phyloP scores from a whole-genome alignment of 2,797 vertebrate species.

The Schizopygopsis pylzovi region DNA sequence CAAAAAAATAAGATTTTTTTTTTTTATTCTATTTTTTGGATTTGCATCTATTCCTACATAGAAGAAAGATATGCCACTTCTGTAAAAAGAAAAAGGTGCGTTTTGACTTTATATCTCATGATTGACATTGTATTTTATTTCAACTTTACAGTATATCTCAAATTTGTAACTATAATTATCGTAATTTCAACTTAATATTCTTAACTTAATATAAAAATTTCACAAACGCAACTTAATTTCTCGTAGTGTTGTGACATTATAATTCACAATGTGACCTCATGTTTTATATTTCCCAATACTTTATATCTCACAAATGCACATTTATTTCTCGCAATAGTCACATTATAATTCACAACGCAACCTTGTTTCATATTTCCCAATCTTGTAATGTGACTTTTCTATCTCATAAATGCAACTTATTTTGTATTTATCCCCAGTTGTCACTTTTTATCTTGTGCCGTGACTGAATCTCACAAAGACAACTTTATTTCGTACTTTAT shows the following conservation, averaged over 20 bases:
- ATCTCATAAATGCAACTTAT: slow-evolving; percentile 3
- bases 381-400: not conserved
- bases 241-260: not conserved
- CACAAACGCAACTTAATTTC: not conserved
- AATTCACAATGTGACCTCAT: not conserved
- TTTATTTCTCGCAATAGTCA: not conserved
- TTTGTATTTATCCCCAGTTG: not conserved
- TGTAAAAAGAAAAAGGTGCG: not conserved
- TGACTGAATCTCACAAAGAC: not conserved
- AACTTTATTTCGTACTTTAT: not conserved
- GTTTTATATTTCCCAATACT: not conserved
- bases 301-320: not conserved
- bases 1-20: not conserved
- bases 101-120: not conserved
- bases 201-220: not conserved
- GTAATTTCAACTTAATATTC: not conserved
- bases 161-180: not conserved
- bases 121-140: not conserved
- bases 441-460: not conserved
- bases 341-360: not conserved
- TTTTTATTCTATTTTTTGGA: not conserved
- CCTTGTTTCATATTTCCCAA: not conserved
- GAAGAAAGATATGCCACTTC: not conserved
- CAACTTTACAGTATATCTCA: not conserved
- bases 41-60: not conserved